phyloP scores from a whole-genome alignment of 2,113 vertebrate genomes.

The Elanoides forficatus region DNA sequence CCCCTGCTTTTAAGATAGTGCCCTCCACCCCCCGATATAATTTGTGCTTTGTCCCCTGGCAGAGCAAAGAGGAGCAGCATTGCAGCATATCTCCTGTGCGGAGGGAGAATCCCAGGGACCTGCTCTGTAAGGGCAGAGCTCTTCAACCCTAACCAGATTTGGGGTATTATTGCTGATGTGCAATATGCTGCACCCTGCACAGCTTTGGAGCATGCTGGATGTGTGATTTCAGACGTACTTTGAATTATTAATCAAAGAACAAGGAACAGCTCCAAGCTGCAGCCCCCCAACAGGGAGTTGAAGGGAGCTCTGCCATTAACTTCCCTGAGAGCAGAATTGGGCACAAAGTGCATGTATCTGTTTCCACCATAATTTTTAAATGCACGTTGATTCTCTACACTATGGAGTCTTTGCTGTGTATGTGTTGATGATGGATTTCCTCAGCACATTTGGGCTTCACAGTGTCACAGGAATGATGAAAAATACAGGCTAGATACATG shows the following conservation, averaged over 20 bases:
- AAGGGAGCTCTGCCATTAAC: background rate
- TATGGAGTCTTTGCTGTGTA: background rate
- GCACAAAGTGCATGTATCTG: background rate
- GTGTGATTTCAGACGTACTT: background rate
- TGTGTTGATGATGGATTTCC: background rate
- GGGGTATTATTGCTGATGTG: rapidly evolving
- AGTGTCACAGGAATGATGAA: background rate
- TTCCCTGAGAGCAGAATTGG: background rate
- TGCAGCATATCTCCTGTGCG: background rate
- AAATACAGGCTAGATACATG: background rate
- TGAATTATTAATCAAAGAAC: background rate
- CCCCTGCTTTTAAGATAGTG: background rate
- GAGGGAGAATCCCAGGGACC: background rate
- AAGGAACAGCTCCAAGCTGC: background rate
- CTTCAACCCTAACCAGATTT: background rate
- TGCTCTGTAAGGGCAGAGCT: background rate
- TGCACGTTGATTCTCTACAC: background rate
- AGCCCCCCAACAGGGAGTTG: background rate
- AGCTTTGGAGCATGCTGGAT: background rate
- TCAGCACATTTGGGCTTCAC: background rate
- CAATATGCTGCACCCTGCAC: rapidly evolving
- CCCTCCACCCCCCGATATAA: rapidly evolving
- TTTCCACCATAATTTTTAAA: background rate
- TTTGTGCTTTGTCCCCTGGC: background rate
- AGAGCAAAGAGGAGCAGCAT: background rate